Evolutionary conservation across 2,113 vertebrate species (phyloP), one percentile per base, ranked within the genome.

Genomic region (Thomomys bottae): DNA sequence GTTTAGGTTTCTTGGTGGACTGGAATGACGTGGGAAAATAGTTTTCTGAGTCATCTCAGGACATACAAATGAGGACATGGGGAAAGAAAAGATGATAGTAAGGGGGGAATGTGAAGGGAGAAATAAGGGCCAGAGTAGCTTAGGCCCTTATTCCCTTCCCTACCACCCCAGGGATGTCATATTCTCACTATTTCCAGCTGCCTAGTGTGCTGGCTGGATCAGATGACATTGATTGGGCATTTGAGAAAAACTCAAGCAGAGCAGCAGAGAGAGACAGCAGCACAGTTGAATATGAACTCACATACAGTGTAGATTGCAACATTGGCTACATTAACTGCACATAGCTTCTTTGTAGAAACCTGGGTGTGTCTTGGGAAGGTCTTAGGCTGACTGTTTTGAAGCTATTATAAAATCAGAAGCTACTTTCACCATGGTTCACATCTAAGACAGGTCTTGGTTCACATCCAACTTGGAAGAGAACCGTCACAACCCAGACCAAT

Each of bases 301-400:
- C n/a, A 15, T 1, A 15, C 57, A 17, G 18, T 2, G 14, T 57
- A 26, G 7, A 15, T 2, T 0, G 7, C 24, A 17, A 11, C 12
- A 28, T 61, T 28, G 21, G 38, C n/a, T n/a, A 5, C 3, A 1
- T 10, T n/a, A 34, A 30, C 5, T 5, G 2, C 26, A 10, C 34
- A 21, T 7, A 24, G 26, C 32, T 73, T 71, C 38, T 57, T 70
- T 78, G 66, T 18, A 75, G 76, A 90, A 68, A 68, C 54, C 40
- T 21, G 21, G 24, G 38, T 14, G 54, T 78, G 42, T 14, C 30
- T 63, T 30, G 38, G 32, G 36, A n/a, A 32, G 24, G 34, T 42
- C 34, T 92, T 21, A 57, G 3, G 3, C 72, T 23, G 49, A 59
- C 42, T 64, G 71, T 34, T 88, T 82, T 17, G 59, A 82, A 90